phyloP scores from a whole-genome alignment of 2,113 vertebrate species.

The Trinectes maculatus region DNA sequence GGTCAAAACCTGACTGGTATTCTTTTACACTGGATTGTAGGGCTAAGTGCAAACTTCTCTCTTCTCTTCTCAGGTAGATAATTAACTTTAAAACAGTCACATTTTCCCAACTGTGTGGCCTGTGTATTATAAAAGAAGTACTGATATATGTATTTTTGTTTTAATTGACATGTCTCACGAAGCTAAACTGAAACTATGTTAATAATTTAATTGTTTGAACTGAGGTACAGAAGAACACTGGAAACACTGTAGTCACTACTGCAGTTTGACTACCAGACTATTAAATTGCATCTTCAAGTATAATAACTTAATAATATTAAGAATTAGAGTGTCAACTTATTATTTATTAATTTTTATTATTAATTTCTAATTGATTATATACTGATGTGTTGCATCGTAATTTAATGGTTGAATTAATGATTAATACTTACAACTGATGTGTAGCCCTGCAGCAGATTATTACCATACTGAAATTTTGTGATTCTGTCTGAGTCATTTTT shows the following conservation, averaged over 20 bases:
- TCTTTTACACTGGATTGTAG: slow-evolving; percentile 5
- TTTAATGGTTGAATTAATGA: slow-evolving; percentile 4
- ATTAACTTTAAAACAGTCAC: neutral
- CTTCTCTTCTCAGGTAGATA: slow-evolving; percentile 4
- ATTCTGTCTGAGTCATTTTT: neutral
- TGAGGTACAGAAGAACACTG: neutral
- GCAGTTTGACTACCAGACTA: neutral
- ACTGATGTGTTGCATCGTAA: slow-evolving; percentile 16
- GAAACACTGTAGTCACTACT: neutral
- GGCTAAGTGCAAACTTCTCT: neutral
- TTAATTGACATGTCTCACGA: slow-evolving; percentile 1
- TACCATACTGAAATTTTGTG: neutral
- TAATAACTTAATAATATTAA: neutral
- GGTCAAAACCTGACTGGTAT: slow-evolving; percentile 3
- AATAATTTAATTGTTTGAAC: slow-evolving; percentile 1
- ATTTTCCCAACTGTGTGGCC: too few species aligned
- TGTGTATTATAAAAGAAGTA: neutral
- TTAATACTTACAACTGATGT: slow-evolving; percentile 3
- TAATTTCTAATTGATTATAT: neutral
- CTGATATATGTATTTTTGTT: neutral
- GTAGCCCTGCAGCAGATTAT: neutral
- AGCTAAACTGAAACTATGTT: neutral
- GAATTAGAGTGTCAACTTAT: slow-evolving; percentile 12
- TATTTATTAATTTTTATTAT: neutral
- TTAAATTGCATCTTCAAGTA: slow-evolving; percentile 10